phyloP scores from a whole-genome alignment of 2,113 vertebrate species.

The Rhinolophus sinicus region DNA sequence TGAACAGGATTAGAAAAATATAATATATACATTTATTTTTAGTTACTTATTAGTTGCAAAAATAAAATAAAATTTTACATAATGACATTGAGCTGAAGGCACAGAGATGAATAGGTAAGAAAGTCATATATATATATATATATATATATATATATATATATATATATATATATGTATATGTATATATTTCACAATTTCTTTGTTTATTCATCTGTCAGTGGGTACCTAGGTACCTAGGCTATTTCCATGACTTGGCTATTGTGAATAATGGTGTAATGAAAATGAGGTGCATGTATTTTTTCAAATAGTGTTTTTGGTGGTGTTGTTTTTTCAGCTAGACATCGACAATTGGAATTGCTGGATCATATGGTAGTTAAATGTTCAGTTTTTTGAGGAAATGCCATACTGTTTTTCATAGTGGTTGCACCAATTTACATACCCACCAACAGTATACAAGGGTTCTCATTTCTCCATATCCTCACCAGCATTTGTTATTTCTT shows the following conservation, averaged over 20 bases:
- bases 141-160: background rate
- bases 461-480: too few species aligned
- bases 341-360: too few species aligned
- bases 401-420: background rate
- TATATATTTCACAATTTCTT: too few species aligned
- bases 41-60: background rate
- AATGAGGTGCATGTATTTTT: too few species aligned
- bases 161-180: too few species aligned
- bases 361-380: background rate
- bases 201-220: too few species aligned
- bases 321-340: too few species aligned
- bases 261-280: too few species aligned
- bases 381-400: background rate
- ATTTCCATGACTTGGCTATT: too few species aligned
- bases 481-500: background rate
- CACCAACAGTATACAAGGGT: background rate
- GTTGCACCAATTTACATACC: background rate
- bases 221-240: too few species aligned
- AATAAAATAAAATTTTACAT: background rate
- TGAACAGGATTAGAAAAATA: background rate
- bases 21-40: background rate
- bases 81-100: background rate
- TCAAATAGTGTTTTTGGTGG: too few species aligned
- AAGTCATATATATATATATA: background rate
- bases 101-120: background rate